Evolutionary conservation across 1,140 invertebrate genomes (phyloP).

Genomic region (Psix sp.): DNA sequence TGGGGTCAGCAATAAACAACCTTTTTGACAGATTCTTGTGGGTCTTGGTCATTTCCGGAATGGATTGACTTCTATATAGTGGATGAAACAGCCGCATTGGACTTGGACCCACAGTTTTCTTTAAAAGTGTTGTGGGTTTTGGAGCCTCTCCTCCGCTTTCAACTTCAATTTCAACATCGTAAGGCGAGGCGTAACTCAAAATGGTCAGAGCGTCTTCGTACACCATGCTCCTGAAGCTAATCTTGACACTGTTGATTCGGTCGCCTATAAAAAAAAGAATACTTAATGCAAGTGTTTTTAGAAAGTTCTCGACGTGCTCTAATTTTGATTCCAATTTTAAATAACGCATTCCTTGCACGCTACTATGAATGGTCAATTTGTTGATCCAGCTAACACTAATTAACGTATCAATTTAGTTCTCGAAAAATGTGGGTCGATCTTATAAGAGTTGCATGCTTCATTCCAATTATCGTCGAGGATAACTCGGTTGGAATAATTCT

Average conservation of each 20-base stretch:
- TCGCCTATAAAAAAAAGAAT: conserved; percentile 81
- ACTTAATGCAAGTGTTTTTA: background rate
- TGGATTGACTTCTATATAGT: conserved; percentile 83
- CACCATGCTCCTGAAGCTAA: conserved; percentile 91
- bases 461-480: conserved; percentile 34
- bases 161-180: conserved; percentile 87
- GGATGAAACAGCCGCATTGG: conserved; percentile 81
- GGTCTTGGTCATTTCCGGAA: conserved; percentile 80
- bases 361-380: conserved; percentile 18
- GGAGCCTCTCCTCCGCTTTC: conserved; percentile 78
- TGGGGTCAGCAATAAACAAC: conserved; percentile 74
- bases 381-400: conserved; percentile 21
- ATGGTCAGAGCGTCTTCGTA: conserved; percentile 93
- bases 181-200: conserved; percentile 93
- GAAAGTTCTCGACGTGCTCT: conserved; percentile 29
- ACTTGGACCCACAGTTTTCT: conserved; percentile 76
- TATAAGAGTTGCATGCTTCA: conserved; percentile 18
- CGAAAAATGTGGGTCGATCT: conserved; percentile 21
- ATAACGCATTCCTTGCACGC: too few relatives aligned
- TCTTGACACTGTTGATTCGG: conserved; percentile 89
- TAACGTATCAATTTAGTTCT: conserved; percentile 18
- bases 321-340: conserved; percentile 13
- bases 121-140: conserved; percentile 75
- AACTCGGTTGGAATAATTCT: conserved; percentile 33
- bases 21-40: conserved; percentile 73